A percentile compares a stretch with the other conserved stretches of the same genome.
Conservation (phyloP, 2,888 invertebrate genomes). For the Nomada fabriciana region DNA sequence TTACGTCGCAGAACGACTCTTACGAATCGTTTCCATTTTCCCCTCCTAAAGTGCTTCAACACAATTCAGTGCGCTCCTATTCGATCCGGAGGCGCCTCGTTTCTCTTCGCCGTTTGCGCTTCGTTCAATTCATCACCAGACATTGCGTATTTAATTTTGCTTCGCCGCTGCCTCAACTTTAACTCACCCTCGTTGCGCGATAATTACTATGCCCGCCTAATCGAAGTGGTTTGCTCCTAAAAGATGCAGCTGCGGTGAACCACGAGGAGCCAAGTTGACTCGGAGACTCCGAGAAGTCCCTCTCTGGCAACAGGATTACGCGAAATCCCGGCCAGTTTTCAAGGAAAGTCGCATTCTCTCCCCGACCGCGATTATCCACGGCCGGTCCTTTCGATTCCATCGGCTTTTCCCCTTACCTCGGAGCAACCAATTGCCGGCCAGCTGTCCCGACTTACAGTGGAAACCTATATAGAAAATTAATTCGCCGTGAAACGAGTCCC, state of each 20-base stretch:
- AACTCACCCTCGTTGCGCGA: neutral
- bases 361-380: slow-evolving; percentile 59
- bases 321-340: slow-evolving; percentile 82
- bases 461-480: slow-evolving; percentile 79
- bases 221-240: too few relatives aligned
- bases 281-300: too few relatives aligned
- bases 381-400: slow-evolving; percentile 54
- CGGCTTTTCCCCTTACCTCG: neutral
- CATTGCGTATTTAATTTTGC: too few relatives aligned
- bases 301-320: slow-evolving; percentile 78
- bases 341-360: slow-evolving; percentile 72
- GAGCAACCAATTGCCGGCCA: slow-evolving; percentile 60
- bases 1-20: too few relatives aligned
- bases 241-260: slow-evolving; percentile 37
- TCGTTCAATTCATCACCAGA: too few relatives aligned
- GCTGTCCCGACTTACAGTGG: slow-evolving; percentile 67
- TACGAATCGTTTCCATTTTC: too few relatives aligned
- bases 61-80: too few relatives aligned
- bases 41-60: too few relatives aligned
- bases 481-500: slow-evolving; percentile 83
- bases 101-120: too few relatives aligned
- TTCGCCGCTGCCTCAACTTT: too few relatives aligned
- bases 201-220: too few relatives aligned
- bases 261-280: slow-evolving; percentile 37
- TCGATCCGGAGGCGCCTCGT: too few relatives aligned